A percentile compares a stretch with the other conserved stretches of the same genome.
These are phyloP conservation scores for Gasterosteus nipponicus DNA, from an alignment of 2,113 vertebrate genomes.

Conservation along the genomic window DNA sequence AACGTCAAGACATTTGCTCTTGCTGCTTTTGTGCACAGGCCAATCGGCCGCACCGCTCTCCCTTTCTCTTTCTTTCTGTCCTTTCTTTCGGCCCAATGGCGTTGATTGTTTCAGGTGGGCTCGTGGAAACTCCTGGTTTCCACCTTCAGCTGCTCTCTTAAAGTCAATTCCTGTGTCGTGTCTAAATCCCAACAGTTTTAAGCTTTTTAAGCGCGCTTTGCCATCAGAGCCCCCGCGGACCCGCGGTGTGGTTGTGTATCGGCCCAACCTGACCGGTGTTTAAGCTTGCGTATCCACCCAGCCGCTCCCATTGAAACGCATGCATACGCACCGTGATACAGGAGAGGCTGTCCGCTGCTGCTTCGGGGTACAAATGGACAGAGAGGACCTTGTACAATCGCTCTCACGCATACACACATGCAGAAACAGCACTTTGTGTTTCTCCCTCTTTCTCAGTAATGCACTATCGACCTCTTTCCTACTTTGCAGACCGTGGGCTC, in stretches of 20 bases:
- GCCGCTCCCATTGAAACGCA: constrained; percentile 16
- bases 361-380: constrained; percentile 47
- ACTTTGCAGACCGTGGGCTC: constrained; percentile 72
- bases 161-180: not conserved
- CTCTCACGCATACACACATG: not conserved
- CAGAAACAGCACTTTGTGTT: constrained; percentile 10
- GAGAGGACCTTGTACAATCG: constrained; percentile 37
- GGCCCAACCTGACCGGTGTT: not conserved
- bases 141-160: not conserved
- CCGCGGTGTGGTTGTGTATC: not conserved
- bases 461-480: constrained; percentile 76
- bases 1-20: not conserved
- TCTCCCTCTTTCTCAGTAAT: constrained; percentile 58
- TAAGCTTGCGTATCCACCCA: constrained; percentile 31
- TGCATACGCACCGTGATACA: constrained; percentile 10
- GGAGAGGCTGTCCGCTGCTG: not conserved
- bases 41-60: not conserved
- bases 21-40: not conserved
- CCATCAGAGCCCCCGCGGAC: not conserved
- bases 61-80: not conserved
- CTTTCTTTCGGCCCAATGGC: not conserved
- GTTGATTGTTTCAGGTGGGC: not conserved
- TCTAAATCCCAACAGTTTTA: not conserved
- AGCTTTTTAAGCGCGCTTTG: not conserved
- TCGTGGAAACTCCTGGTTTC: not conserved